A percentile compares a stretch with the other conserved stretches of the same genome.
Conservation (phyloP, 2,113 vertebrate genomes). For the Monopterus albus region DNA sequence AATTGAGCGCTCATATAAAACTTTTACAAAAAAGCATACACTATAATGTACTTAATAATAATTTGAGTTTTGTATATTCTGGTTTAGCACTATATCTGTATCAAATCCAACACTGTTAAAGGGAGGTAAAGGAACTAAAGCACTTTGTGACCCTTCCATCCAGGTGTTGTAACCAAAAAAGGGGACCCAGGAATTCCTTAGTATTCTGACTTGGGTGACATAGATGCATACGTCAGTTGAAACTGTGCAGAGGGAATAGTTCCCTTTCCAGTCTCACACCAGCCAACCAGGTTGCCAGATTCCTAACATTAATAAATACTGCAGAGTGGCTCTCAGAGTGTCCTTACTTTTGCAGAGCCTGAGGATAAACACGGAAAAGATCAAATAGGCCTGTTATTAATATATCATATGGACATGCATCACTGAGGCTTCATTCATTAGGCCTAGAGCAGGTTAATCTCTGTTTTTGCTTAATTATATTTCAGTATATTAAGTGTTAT, state of each 20-base stretch:
- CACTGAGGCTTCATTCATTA: slow-evolving; percentile 24
- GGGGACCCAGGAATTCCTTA: slow-evolving; percentile 25
- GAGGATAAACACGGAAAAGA: not conserved
- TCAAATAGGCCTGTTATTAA: slow-evolving; percentile 26
- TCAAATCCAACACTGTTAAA: not conserved
- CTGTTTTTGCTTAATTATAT: slow-evolving; percentile 42
- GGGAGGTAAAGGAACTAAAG: not conserved
- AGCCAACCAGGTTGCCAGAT: not conserved
- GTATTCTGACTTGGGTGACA: not conserved
- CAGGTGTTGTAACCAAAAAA: slow-evolving; percentile 40
- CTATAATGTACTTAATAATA: not conserved
- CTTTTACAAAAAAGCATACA: not conserved
- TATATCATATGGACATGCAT: slow-evolving; percentile 1
- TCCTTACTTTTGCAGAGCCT: slow-evolving; percentile 15
- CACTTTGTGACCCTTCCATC: slow-evolving; percentile 16
- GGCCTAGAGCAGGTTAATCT: slow-evolving; percentile 23
- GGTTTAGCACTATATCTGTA: not conserved
- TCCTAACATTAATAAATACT: slow-evolving; percentile 7
- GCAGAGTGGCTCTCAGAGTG: slow-evolving; percentile 4
- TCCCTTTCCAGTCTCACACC: not conserved
- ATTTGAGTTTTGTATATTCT: not conserved
- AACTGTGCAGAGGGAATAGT: slow-evolving; percentile 3
- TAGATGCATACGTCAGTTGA: too few species aligned
- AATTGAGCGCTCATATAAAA: slow-evolving; percentile 15
- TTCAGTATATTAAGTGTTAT: slow-evolving; percentile 18